Evolutionary conservation across 2,888 invertebrate genomes (phyloP).

Genomic region (Petrolisthes cinctipes): DNA sequence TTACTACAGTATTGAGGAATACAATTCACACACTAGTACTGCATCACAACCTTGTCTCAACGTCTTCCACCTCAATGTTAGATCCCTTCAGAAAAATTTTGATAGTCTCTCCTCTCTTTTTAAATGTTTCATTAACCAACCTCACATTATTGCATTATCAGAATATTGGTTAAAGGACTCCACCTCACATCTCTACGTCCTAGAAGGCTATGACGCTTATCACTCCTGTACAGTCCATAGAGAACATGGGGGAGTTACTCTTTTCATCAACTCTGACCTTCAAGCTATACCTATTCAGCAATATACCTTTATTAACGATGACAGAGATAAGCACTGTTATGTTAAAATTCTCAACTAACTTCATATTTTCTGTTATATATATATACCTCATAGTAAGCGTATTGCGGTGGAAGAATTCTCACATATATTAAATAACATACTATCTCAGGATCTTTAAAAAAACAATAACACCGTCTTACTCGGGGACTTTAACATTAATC

Average conservation of each 20-base stretch:
- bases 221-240: background rate
- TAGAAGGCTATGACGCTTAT: background rate
- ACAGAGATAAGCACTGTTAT: no score
- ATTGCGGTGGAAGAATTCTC: background rate
- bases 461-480: background rate
- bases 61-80: constrained; percentile 5
- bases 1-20: background rate
- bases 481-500: no score
- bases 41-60: constrained; percentile 11
- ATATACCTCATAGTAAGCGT: no score
- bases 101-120: background rate
- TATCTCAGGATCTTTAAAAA: background rate
- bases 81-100: background rate
- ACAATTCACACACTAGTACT: constrained; percentile 16
- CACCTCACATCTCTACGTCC: background rate
- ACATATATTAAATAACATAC: background rate
- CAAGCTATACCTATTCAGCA: no score
- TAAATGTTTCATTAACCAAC: background rate
- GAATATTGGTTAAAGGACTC: background rate
- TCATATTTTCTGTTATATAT: no score
- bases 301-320: no score
- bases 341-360: no score
- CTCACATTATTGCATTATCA: background rate
- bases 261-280: no score
- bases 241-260: no score